A percentile compares a stretch with the other conserved stretches of the same genome.
phyloP scores from a whole-genome alignment of 1,140 invertebrate species.

The Bombus breviceps region DNA sequence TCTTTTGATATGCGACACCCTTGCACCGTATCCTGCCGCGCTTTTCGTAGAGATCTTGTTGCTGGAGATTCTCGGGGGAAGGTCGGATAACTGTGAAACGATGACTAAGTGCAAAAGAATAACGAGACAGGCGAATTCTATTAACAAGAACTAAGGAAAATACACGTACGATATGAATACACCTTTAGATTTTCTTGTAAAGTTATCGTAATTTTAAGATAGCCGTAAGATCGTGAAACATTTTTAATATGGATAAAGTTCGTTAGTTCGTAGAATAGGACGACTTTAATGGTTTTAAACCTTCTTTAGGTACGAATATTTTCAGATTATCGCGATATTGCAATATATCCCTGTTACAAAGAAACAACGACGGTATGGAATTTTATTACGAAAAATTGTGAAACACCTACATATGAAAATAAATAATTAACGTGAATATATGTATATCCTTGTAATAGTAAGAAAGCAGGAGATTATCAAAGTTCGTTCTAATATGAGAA shows the following conservation, averaged over 20 bases:
- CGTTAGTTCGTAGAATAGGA: too few species aligned
- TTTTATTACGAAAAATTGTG: not conserved
- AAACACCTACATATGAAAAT: not conserved
- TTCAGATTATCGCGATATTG: not conserved
- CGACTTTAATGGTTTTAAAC: too few species aligned
- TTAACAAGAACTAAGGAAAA: not conserved
- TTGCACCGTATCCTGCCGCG: conserved; percentile 23
- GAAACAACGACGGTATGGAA: not conserved
- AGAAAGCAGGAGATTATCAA: not conserved
- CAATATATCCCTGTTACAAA: too few species aligned
- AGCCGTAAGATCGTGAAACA: not conserved
- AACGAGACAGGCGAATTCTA: too few species aligned
- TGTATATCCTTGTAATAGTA: not conserved
- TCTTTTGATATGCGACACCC: conserved; percentile 6
- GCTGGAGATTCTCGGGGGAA: not conserved
- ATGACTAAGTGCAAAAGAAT: not conserved
- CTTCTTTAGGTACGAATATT: not conserved
- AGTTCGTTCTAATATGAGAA: not conserved
- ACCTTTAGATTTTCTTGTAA: too few species aligned
- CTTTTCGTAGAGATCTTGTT: conserved; percentile 13
- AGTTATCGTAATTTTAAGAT: not conserved
- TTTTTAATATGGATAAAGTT: not conserved
- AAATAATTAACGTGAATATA: not conserved
- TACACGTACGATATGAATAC: not conserved
- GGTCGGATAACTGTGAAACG: not conserved